Conservation (phyloP, 2,797 vertebrate species). For the Micromesistius poutassou region DNA sequence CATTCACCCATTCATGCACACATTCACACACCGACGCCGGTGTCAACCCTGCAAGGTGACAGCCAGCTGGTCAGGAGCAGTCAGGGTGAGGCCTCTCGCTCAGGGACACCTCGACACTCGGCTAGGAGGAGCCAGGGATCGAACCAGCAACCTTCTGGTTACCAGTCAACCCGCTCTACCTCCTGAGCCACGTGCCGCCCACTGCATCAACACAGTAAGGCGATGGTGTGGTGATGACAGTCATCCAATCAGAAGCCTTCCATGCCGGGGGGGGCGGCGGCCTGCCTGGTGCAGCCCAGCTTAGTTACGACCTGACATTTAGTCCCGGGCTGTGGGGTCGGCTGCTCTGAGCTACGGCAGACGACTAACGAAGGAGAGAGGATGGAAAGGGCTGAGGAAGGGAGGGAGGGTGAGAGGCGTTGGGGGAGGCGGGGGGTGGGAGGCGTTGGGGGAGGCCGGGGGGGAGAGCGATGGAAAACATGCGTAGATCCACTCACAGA, state of each 20-base stretch:
- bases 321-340: conserved; percentile 27
- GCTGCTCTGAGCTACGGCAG: conserved; percentile 53
- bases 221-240: conserved; percentile 42
- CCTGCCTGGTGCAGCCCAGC: conserved; percentile 33
- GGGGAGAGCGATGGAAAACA: background rate
- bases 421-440: background rate
- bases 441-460: background rate
- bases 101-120: too few species aligned
- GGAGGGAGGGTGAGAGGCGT: conserved; percentile 5
- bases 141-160: too few species aligned
- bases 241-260: conserved; percentile 56
- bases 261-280: conserved; percentile 49
- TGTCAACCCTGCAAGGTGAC: too few species aligned
- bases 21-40: too few species aligned
- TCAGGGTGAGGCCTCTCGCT: too few species aligned
- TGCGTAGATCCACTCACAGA: conserved; percentile 64
- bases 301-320: conserved; percentile 31
- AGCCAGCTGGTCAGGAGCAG: too few species aligned
- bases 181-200: too few species aligned
- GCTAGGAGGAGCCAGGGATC: too few species aligned
- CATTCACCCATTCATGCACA: too few species aligned
- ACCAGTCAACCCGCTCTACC: too few species aligned
- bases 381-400: conserved; percentile 14
- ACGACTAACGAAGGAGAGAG: conserved; percentile 30
- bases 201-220: conserved; percentile 13